Evolutionary conservation across 2,113 vertebrate genomes (phyloP), one percentile per base, ranked within the genome.

Genomic region (Burhinus oedicnemus): DNA sequence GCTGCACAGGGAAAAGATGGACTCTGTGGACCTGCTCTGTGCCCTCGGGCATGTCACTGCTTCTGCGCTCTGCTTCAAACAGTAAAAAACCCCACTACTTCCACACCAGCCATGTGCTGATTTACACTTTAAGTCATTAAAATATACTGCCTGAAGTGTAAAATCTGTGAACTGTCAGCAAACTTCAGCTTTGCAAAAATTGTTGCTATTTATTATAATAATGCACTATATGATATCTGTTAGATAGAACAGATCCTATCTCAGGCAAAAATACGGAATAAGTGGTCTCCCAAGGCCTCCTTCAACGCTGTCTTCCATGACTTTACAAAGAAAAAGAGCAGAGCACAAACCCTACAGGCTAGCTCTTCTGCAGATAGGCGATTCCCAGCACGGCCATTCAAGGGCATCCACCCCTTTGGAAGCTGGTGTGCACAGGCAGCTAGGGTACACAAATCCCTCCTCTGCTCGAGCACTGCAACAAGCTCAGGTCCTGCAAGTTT

Each of bases 91-190:
- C 16, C 60, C 74, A 15, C 1, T 12, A 9, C 68, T 62, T 30
- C 45, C 65, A 62, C 65, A 38, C n/a, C 74, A 52, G 87, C 83
- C 34, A 32, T 2, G 1, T 2, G 4, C 54, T 8, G 13, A 75
- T 87, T 91, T 93, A 82, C 77, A 45, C 84, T 74, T 74, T 12
- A 71, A 83, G 83, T 52, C 83, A 95, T 77, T 92, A 88, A 76
- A 92, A 97, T 72, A 68, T 38, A 68, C 36, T 80, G 93, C 85
- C 79, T 90, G 91, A 90, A 90, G 83, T 87, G 76, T 77, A 89
- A 86, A 89, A 94, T 89, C 87, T 90, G 95, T 74, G 84, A 96
- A 68, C 54, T 89, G 89, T 77, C 94, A 92, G 96, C 80, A 94
- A 93, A 95, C 93, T 94, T 94, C 93, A 90, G 47, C 94, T 92